These are phyloP conservation scores for Drosophila tripunctata DNA, from an alignment of 2,888 invertebrate genomes.

Conservation along the genomic window DNA sequence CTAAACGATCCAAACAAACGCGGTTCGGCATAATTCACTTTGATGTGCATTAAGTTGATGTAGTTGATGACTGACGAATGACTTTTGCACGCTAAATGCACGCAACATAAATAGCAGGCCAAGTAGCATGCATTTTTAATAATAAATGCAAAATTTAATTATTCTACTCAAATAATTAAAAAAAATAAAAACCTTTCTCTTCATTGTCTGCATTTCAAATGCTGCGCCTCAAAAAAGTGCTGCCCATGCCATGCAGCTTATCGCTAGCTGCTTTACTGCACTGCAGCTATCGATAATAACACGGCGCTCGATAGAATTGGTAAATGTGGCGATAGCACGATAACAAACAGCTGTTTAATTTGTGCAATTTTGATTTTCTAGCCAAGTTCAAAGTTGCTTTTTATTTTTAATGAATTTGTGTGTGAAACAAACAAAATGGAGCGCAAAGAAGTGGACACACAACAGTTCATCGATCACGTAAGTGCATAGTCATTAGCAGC, in stretches of 20 bases:
- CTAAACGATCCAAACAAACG: too few relatives aligned
- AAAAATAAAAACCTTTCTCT: background rate
- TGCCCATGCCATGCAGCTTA: background rate
- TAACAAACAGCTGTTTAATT: slow-evolving; percentile 41
- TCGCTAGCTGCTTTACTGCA: background rate
- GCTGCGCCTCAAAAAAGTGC: slow-evolving; percentile 1
- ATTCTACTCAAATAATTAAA: too few relatives aligned
- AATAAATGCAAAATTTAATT: too few relatives aligned
- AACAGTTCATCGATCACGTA: slow-evolving; percentile 83
- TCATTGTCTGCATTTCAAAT: background rate
- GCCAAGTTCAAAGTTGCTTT: slow-evolving; percentile 39
- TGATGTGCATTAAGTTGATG: slow-evolving; percentile 57
- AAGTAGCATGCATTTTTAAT: too few relatives aligned
- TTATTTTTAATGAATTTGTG: slow-evolving; percentile 54
- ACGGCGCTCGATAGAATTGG: background rate
- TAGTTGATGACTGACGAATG: slow-evolving; percentile 36
- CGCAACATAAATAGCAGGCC: background rate
- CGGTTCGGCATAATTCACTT: slow-evolving; percentile 32
- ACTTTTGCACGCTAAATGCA: slow-evolving; percentile 21
- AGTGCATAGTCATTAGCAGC: slow-evolving; percentile 13
- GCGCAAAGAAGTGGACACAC: slow-evolving; percentile 72
- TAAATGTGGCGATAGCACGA: too few relatives aligned
- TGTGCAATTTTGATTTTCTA: slow-evolving; percentile 46
- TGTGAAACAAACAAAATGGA: slow-evolving; percentile 61
- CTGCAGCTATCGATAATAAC: slow-evolving; percentile 1